Conservation (phyloP, 1,140 invertebrate species). For the Gonatopus flavifemur region DNA sequence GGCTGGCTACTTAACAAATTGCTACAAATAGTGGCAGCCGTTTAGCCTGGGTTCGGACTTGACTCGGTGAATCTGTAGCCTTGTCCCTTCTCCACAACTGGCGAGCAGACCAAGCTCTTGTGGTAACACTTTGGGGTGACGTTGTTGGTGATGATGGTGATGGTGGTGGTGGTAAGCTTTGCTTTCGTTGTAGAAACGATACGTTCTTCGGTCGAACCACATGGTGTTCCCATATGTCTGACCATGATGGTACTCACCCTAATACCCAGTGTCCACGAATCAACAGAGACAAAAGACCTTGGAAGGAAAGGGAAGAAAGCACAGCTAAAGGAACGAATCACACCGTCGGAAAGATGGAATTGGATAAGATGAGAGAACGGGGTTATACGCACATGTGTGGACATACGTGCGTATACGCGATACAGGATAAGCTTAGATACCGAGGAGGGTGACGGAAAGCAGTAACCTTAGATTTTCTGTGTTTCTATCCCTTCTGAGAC, state of each 20-base stretch:
- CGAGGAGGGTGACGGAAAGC: neutral
- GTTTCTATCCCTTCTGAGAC: neutral
- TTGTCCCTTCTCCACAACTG: too few species aligned
- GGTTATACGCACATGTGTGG: too few species aligned
- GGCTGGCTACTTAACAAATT: slow-evolving; percentile 60
- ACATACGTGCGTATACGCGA: slow-evolving; percentile 8
- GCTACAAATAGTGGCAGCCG: slow-evolving; percentile 57
- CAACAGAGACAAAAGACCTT: slow-evolving; percentile 4
- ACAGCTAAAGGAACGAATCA: too few species aligned
- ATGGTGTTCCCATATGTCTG: slow-evolving; percentile 50
- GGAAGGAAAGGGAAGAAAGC: too few species aligned
- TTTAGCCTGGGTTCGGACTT: slow-evolving; percentile 35
- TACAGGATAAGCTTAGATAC: slow-evolving; percentile 2
- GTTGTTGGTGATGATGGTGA: slow-evolving; percentile 4
- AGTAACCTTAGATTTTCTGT: too few species aligned
- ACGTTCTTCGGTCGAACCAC: slow-evolving; percentile 40
- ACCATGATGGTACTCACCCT: slow-evolving; percentile 26
- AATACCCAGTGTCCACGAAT: slow-evolving; percentile 37
- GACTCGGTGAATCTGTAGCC: slow-evolving; percentile 1
- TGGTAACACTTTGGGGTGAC: too few species aligned
- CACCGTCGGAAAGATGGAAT: slow-evolving; percentile 18
- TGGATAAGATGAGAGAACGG: neutral
- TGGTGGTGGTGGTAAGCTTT: slow-evolving; percentile 5
- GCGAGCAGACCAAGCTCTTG: too few species aligned
- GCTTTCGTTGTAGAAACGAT: slow-evolving; percentile 18